Percentiles rank a stretch among this genome's conserved stretches.
Evolutionary conservation across 2,888 invertebrate genomes (phyloP).

Genomic region (Sabatieria punctata): DNA sequence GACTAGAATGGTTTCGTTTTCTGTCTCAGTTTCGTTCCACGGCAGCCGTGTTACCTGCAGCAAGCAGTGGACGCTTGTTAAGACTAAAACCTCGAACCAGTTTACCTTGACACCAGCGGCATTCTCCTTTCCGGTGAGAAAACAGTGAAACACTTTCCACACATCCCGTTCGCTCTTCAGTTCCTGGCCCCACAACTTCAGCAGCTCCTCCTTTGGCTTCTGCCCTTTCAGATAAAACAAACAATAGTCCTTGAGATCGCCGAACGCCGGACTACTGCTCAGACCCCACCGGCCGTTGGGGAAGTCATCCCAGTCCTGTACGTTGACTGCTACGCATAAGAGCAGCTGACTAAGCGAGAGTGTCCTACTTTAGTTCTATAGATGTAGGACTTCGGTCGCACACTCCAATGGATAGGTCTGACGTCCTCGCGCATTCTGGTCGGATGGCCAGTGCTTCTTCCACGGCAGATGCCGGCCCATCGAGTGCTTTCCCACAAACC

Average conservation of each 20-base stretch:
- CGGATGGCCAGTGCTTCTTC: slow-evolving; percentile 34
- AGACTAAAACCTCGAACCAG: no score
- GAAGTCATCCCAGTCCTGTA: slow-evolving; percentile 43
- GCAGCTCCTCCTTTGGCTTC: slow-evolving; percentile 30
- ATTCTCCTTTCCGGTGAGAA: slow-evolving; percentile 33
- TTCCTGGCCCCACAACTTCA: slow-evolving; percentile 41
- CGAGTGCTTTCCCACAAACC: slow-evolving; percentile 40
- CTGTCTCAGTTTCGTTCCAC: slow-evolving; percentile 42
- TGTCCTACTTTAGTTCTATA: slow-evolving; percentile 33
- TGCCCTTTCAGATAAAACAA: slow-evolving; percentile 40
- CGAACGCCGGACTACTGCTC: slow-evolving; percentile 42
- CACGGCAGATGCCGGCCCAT: slow-evolving; percentile 39
- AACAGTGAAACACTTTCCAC: slow-evolving; percentile 40
- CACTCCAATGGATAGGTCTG: slow-evolving; percentile 44
- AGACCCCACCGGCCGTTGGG: slow-evolving; percentile 46
- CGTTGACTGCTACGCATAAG: neutral
- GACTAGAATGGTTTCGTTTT: slow-evolving; percentile 39
- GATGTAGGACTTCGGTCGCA: slow-evolving; percentile 41
- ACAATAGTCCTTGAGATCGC: slow-evolving; percentile 42
- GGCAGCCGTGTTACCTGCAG: slow-evolving; percentile 39
- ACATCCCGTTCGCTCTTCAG: slow-evolving; percentile 39
- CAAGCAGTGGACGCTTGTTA: no score
- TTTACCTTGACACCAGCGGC: slow-evolving; percentile 36
- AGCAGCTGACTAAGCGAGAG: neutral
- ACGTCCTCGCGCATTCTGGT: slow-evolving; percentile 40